phyloP scores from a whole-genome alignment of 2,888 invertebrate species.

The Drosophila infuscata region DNA sequence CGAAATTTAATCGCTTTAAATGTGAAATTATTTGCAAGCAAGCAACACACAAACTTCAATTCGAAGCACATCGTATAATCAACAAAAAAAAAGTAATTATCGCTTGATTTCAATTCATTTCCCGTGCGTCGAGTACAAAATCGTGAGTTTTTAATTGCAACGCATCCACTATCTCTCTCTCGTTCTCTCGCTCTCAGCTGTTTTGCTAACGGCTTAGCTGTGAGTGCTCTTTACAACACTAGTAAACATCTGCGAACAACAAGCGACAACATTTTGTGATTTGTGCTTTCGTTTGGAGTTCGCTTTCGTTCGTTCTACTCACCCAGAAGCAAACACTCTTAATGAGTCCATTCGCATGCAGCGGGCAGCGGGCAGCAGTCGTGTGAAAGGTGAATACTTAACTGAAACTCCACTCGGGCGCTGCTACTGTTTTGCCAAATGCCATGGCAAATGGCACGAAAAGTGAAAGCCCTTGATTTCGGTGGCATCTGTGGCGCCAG shows the following conservation, averaged over 20 bases:
- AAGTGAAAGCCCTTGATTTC: slow-evolving; percentile 69
- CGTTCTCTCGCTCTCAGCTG: slow-evolving; percentile 12
- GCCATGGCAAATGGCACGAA: slow-evolving; percentile 42
- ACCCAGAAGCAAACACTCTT: slow-evolving; percentile 46
- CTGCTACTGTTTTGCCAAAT: slow-evolving; percentile 61
- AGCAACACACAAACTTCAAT: slow-evolving; percentile 40
- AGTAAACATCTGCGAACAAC: not conserved
- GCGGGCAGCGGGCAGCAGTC: slow-evolving; percentile 16
- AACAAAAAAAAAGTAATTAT: slow-evolving; percentile 57
- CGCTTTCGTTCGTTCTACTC: slow-evolving; percentile 57
- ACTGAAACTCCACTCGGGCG: slow-evolving; percentile 5
- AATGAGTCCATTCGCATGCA: slow-evolving; percentile 76
- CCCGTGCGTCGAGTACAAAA: slow-evolving; percentile 44
- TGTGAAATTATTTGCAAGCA: slow-evolving; percentile 73
- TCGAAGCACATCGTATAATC: slow-evolving; percentile 61
- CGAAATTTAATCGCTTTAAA: slow-evolving; percentile 80
- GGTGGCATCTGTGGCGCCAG: slow-evolving; percentile 62
- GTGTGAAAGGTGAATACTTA: slow-evolving; percentile 72
- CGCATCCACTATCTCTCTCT: slow-evolving; percentile 19
- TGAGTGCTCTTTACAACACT: slow-evolving; percentile 21
- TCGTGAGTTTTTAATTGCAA: slow-evolving; percentile 76
- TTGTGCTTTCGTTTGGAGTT: slow-evolving; percentile 54
- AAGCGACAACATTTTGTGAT: slow-evolving; percentile 20
- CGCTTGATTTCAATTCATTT: slow-evolving; percentile 57
- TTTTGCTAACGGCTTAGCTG: slow-evolving; percentile 24